Conservation (phyloP, 2,888 invertebrate species). For the Oscheius sp. region DNA sequence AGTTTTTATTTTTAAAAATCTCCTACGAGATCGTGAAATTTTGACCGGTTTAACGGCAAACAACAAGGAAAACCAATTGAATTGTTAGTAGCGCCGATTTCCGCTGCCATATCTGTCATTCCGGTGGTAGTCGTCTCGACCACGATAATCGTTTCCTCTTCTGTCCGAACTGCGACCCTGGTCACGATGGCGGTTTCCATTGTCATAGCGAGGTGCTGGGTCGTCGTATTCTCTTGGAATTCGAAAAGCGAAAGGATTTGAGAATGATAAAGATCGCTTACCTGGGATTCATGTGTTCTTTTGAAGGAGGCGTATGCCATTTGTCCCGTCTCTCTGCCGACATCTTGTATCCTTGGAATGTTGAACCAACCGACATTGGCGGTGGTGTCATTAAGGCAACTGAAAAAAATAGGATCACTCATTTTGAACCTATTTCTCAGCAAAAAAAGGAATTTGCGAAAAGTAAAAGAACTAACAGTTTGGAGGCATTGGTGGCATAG, state of each 20-base stretch:
- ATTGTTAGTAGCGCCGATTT: conserved; percentile 12
- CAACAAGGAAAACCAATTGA: not conserved
- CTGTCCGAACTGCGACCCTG: not conserved
- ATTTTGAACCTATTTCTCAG: too few species aligned
- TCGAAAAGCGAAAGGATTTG: conserved; percentile 2
- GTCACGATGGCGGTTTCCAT: not conserved
- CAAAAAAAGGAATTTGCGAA: not conserved
- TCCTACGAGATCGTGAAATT: not conserved
- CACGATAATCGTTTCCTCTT: too few species aligned
- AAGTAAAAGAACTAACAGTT: not conserved
- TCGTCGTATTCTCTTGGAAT: conserved; percentile 13
- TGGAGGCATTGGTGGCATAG: conserved; percentile 15
- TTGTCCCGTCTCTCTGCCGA: conserved; percentile 1
- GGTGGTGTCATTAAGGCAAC: conserved; percentile 1
- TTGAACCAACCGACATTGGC: not conserved
- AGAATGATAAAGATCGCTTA: not conserved
- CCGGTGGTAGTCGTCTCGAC: too few species aligned
- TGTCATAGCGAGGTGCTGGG: not conserved
- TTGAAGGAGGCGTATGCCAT: conserved; percentile 25
- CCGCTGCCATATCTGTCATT: not conserved
- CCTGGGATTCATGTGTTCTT: conserved; percentile 6
- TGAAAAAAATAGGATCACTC: too few species aligned
- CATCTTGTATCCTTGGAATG: not conserved
- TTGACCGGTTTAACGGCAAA: conserved; percentile 5
- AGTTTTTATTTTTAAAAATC: not conserved